Conservation (phyloP, 2,888 invertebrate species). For the Netelia melanura region DNA sequence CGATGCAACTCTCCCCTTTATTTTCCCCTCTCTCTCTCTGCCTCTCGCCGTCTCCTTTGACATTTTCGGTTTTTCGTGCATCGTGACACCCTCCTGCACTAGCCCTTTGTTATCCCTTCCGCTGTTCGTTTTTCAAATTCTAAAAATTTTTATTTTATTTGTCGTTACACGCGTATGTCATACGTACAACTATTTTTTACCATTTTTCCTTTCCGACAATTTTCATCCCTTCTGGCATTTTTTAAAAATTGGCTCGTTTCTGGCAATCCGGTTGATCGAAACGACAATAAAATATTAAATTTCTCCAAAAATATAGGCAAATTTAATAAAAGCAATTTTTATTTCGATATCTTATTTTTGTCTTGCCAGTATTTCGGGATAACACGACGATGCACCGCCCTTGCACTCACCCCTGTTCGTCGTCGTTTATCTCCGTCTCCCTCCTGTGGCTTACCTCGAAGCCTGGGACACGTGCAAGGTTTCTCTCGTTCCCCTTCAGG, state of each 20-base stretch:
- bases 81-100: slow-evolving; percentile 41
- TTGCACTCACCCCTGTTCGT: slow-evolving; percentile 19
- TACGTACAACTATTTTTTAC: slow-evolving; percentile 36
- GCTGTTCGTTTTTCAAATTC: slow-evolving; percentile 3
- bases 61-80: slow-evolving; percentile 47
- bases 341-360: not conserved
- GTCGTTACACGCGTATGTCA: slow-evolving; percentile 11
- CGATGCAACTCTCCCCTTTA: slow-evolving; percentile 34
- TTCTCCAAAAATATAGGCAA: too few species aligned
- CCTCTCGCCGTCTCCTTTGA: slow-evolving; percentile 54
- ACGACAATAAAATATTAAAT: too few species aligned
- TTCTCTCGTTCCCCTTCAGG: slow-evolving; percentile 21
- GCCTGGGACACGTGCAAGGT: not conserved
- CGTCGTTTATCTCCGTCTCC: slow-evolving; percentile 49
- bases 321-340: too few species aligned
- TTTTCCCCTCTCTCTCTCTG: slow-evolving; percentile 43
- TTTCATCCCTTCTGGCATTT: not conserved
- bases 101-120: slow-evolving; percentile 28
- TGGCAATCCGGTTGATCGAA: too few species aligned
- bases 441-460: not conserved
- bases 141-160: slow-evolving; percentile 40
- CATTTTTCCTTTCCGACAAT: not conserved
- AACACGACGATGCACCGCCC: slow-evolving; percentile 16
- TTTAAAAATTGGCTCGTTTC: too few species aligned
- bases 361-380: slow-evolving; percentile 26